phyloP scores from a whole-genome alignment of 2,113 vertebrate genomes.

The Poecilia latipinna region DNA sequence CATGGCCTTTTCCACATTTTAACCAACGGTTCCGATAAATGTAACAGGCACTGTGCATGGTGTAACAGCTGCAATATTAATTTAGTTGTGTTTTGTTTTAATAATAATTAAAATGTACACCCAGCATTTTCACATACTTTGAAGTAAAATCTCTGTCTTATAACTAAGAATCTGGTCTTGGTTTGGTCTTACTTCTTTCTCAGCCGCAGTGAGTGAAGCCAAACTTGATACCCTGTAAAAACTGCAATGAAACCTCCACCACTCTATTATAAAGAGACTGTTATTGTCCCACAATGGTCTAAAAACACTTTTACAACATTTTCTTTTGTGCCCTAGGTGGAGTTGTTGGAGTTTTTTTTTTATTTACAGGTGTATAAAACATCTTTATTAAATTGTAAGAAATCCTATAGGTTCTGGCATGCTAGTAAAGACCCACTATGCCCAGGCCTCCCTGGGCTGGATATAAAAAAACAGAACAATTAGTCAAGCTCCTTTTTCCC shows the following conservation, averaged over 20 bases:
- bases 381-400: not conserved
- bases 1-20: not conserved
- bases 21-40: not conserved
- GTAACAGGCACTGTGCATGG: not conserved
- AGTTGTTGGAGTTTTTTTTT: not conserved
- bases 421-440: not conserved
- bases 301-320: constrained; percentile 21
- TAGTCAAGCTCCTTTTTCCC: constrained; percentile 30
- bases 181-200: not conserved
- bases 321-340: not conserved
- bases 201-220: constrained; percentile 56
- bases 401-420: not conserved
- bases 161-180: not conserved
- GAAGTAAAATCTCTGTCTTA: not conserved
- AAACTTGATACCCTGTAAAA: constrained; percentile 65
- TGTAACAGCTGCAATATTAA: not conserved
- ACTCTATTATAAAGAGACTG: constrained; percentile 6
- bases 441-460: not conserved
- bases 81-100: not conserved
- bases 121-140: not conserved
- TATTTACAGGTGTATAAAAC: constrained; percentile 1
- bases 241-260: constrained; percentile 46
- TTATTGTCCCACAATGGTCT: constrained; percentile 5
- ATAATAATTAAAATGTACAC: not conserved
- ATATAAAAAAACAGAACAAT: constrained; percentile 9